Base-by-base conservation (phyloP, 2,797 vertebrate genomes). In the Trematomus bernacchii region DNA sequence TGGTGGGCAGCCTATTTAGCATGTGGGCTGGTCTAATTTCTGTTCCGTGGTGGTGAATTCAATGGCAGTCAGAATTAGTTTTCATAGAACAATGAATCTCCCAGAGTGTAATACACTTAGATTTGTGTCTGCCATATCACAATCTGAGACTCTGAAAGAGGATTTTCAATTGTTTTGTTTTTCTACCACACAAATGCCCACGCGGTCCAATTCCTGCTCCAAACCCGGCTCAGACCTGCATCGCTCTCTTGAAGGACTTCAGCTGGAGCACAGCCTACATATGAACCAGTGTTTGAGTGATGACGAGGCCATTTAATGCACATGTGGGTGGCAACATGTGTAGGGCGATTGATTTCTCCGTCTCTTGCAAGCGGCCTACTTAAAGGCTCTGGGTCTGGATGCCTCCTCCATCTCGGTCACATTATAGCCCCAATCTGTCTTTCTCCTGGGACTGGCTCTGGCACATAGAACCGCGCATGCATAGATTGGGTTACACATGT, bases 1-100 rank as follows among this genome's bases (percentile, higher is more conserved):
- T 90, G 66, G 86, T 89, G 80, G 84, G 82, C 85, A 88, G 84
- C 84, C 87, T 91, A 71, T 92, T 93, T 87, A 89, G 85, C 90
- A 84, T 77, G 85, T 91, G 83, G 89, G 89, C 83, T 62, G 76
- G 80, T 89, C 85, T 92, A 87, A 89, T 92, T 91, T 86, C 71
- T 89, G 58, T 73, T 84, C 87, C 87, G 86, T 77, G 84, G 84
- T 90, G 82, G 77, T 87, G 47, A 86, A 83, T 71, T 77, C 76
- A 73, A 63, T 53, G 80, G 73, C 66, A 65, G 61, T 80, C 76
- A 85, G 86, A 80, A 80, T 84, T 72, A 69, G 73, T 80, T 87
- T 87, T 69, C 58, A 62, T 43, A 37, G 65, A 53, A 75, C 80
- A 85, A 85, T 80, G 58, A 82, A 73, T 76, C 54, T 78, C 79